phyloP scores from a whole-genome alignment of 2,888 invertebrate genomes.

The Ichneumoninae sp. region DNA sequence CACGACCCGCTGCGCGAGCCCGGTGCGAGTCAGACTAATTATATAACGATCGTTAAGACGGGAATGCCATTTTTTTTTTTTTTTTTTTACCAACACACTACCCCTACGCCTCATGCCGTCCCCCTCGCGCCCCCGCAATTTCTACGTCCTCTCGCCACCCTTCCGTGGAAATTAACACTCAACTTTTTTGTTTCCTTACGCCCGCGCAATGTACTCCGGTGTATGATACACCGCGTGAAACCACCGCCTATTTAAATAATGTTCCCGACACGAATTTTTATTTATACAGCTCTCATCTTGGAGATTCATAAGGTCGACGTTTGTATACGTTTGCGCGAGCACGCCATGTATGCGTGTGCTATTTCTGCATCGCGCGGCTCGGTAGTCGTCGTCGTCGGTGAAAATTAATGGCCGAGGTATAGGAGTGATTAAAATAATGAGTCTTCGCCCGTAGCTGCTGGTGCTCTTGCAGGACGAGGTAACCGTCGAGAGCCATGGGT shows the following conservation, averaged over 20 bases:
- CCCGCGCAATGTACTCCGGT: conserved; percentile 16
- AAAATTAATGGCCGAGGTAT: conserved; percentile 65
- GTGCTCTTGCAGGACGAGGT: conserved; percentile 59
- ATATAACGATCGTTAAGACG: conserved; percentile 77
- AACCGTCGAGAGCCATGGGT: conserved; percentile 75
- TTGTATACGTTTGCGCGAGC: conserved; percentile 31
- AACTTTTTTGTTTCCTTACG: conserved; percentile 42
- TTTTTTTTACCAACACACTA: conserved; percentile 25
- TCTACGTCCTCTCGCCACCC: conserved; percentile 26
- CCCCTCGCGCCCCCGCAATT: conserved; percentile 27
- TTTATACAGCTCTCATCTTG: conserved; percentile 50
- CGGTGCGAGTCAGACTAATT: conserved; percentile 80
- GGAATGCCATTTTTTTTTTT: conserved; percentile 45
- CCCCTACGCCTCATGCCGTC: not conserved
- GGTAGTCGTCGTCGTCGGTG: conserved; percentile 57
- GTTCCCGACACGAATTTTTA: conserved; percentile 58
- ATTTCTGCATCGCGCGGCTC: conserved; percentile 59
- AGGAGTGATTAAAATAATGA: conserved; percentile 68
- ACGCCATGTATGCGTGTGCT: conserved; percentile 34
- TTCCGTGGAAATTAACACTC: conserved; percentile 57
- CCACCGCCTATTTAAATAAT: conserved; percentile 49
- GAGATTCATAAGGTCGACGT: conserved; percentile 55
- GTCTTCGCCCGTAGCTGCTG: conserved; percentile 58
- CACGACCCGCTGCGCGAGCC: conserved; percentile 75
- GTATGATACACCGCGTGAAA: conserved; percentile 45